Conservation (phyloP, 2,888 invertebrate genomes). For the Agelastica alni region DNA sequence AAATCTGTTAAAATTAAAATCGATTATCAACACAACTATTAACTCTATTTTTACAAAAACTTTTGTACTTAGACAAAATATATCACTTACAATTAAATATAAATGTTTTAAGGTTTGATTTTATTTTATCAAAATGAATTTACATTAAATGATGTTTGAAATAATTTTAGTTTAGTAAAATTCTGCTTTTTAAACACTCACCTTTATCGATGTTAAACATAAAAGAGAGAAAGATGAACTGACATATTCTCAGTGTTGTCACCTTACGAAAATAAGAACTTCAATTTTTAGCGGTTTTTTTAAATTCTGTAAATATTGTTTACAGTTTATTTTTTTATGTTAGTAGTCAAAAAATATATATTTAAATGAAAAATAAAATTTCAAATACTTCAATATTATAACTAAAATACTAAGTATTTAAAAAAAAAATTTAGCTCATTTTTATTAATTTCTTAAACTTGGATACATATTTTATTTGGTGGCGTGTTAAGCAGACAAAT, state of each 20-base stretch:
- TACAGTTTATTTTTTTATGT: too few relatives aligned
- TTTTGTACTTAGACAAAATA: background rate
- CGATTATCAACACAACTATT: constrained; percentile 3
- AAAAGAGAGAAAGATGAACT: constrained; percentile 36
- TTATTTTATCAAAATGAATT: constrained; percentile 6
- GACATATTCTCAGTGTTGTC: constrained; percentile 16
- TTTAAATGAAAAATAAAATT: too few relatives aligned
- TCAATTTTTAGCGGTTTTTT: background rate
- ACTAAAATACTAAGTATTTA: too few relatives aligned
- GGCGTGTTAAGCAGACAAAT: too few relatives aligned
- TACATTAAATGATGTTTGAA: constrained; percentile 25
- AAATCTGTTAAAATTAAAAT: too few relatives aligned
- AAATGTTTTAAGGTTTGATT: constrained; percentile 17
- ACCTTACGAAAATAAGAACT: constrained; percentile 2
- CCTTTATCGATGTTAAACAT: constrained; percentile 39
- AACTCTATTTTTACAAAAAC: constrained; percentile 11
- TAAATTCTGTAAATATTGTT: too few relatives aligned
- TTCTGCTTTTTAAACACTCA: constrained; percentile 32
- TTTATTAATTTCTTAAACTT: too few relatives aligned
- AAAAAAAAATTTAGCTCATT: too few relatives aligned
- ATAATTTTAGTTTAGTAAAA: constrained; percentile 31
- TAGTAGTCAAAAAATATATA: too few relatives aligned
- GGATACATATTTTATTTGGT: too few relatives aligned
- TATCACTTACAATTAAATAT: constrained; percentile 18
- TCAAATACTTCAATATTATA: too few relatives aligned